These are phyloP conservation scores for Latrodectus elegans DNA, from an alignment of 2,888 invertebrate genomes.

Conservation along the genomic window DNA sequence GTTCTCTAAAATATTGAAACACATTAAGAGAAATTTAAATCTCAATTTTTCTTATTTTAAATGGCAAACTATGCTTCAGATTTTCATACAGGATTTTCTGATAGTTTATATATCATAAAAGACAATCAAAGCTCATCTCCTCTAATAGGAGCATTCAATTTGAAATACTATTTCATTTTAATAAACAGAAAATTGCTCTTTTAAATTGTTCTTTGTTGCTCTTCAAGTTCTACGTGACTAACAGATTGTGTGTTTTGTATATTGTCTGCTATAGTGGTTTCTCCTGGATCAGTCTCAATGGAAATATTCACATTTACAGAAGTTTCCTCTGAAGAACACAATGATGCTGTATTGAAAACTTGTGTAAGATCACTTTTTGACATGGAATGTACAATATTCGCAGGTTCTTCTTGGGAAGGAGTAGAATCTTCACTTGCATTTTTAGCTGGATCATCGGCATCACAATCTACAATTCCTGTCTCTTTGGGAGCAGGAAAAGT, in stretches of 20 bases:
- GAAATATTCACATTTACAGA: not conserved
- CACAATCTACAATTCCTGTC: slow-evolving; percentile 25
- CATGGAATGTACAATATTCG: slow-evolving; percentile 50
- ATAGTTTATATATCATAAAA: too few species aligned
- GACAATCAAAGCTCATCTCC: too few species aligned
- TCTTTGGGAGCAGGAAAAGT: slow-evolving; percentile 57
- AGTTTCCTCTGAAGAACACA: not conserved
- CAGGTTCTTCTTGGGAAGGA: slow-evolving; percentile 6
- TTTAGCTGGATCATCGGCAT: not conserved
- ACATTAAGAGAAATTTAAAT: too few species aligned
- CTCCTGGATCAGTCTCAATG: not conserved
- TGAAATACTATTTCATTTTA: too few species aligned
- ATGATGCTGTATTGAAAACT: not conserved
- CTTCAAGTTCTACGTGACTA: not conserved
- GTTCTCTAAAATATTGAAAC: too few species aligned
- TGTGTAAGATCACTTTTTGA: slow-evolving; percentile 4
- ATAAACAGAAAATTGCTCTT: not conserved
- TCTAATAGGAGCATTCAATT: too few species aligned
- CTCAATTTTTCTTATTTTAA: too few species aligned
- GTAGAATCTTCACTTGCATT: not conserved
- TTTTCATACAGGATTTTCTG: too few species aligned
- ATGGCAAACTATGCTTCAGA: too few species aligned
- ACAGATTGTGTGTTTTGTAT: not conserved
- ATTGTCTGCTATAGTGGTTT: not conserved
- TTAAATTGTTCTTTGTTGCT: slow-evolving; percentile 56